Evolutionary conservation across 2,113 vertebrate species (phyloP).

Genomic region (Phyllostomus hastatus): DNA sequence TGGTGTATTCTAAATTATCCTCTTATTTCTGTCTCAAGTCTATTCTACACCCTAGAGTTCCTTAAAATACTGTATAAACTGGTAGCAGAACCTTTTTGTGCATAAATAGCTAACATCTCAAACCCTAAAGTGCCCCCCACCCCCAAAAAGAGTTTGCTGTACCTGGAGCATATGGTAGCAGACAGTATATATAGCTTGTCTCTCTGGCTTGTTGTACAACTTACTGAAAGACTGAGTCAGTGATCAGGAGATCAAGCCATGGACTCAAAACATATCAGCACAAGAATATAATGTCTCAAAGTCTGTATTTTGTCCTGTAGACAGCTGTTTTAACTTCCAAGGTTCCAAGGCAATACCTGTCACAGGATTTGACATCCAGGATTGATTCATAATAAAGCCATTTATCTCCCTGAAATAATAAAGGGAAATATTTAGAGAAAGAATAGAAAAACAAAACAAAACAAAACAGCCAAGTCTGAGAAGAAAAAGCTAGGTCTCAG

Average conservation of each 20-base stretch:
- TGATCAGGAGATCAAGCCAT: not conserved
- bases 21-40: not conserved
- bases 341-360: not conserved
- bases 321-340: not conserved
- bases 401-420: conserved; percentile 28
- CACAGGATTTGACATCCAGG: not conserved
- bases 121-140: not conserved
- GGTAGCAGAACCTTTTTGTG: not conserved
- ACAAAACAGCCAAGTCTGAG: not conserved
- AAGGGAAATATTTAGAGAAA: conserved; percentile 18
- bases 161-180: not conserved
- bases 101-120: not conserved
- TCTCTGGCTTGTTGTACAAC: not conserved
- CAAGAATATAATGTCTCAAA: not conserved
- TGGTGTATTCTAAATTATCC: not conserved
- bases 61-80: conserved; percentile 4
- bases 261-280: not conserved
- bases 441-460: not conserved
- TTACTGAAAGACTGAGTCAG: not conserved
- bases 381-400: not conserved
- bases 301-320: not conserved
- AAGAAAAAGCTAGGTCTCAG: not conserved
- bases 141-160: not conserved
- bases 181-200: not conserved
- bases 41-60: not conserved